Evolutionary conservation across 37 sponge, comb jelly and placozoan species (phyloP).

Genomic region (Oopsacas minuta): DNA sequence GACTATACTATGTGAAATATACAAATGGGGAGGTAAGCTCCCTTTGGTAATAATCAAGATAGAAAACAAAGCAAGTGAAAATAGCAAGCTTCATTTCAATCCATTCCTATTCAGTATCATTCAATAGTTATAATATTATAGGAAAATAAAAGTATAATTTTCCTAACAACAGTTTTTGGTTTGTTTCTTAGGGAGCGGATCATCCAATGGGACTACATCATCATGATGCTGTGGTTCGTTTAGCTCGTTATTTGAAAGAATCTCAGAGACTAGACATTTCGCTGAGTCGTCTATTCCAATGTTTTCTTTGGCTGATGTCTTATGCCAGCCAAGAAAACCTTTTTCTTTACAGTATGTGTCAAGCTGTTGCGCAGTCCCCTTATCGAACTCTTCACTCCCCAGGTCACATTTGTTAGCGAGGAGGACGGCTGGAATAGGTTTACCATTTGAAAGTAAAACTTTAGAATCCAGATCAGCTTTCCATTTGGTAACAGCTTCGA

Average conservation of each 20-base stretch:
- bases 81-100: neutral
- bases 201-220: neutral
- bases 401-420: constrained; percentile 95
- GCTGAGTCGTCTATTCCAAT: constrained; percentile 93
- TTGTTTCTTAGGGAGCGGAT: neutral
- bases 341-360: constrained; percentile 89
- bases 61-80: constrained; percentile 16
- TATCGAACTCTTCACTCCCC: constrained; percentile 67
- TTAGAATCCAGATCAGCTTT: constrained; percentile 93
- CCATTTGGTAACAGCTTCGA: constrained; percentile 98
- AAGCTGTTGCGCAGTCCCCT: constrained; percentile 57
- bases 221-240: neutral
- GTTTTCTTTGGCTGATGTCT: constrained; percentile 97
- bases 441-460: constrained; percentile 69
- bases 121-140: neutral
- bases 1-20: neutral
- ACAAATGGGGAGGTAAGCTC: constrained; percentile 13
- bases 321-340: constrained; percentile 77
- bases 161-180: neutral
- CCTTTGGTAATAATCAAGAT: constrained; percentile 1
- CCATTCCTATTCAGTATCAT: neutral
- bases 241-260: neutral
- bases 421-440: constrained; percentile 78
- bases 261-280: constrained; percentile 52
- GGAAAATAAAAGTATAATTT: neutral